Conservation (phyloP, 2,113 vertebrate species). For the Aspiorhynchus laticeps region DNA sequence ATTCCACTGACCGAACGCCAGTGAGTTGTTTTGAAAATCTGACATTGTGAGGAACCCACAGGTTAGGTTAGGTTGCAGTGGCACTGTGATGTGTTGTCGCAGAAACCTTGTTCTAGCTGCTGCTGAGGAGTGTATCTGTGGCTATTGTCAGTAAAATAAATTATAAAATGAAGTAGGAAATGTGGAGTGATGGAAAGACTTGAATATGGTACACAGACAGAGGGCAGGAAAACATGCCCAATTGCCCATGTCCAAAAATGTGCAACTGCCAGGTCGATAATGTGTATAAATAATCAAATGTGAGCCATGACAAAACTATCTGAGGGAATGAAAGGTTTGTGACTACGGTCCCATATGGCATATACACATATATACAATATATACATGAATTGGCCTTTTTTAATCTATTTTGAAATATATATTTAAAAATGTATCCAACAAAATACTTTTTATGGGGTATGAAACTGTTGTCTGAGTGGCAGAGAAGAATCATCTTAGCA, state of each 20-base stretch:
- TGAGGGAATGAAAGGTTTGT: background rate
- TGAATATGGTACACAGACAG: background rate
- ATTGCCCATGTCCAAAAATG: background rate
- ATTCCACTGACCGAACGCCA: background rate
- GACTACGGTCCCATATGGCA: background rate
- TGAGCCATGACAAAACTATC: background rate
- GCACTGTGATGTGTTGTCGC: slow-evolving; percentile 6
- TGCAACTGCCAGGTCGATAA: background rate
- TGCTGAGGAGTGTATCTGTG: background rate
- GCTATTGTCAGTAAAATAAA: background rate
- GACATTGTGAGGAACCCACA: slow-evolving; percentile 10
- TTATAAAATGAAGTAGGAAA: background rate
- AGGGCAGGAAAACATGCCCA: background rate
- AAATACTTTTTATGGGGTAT: no score
- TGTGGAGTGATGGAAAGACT: slow-evolving; percentile 7
- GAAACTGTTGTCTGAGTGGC: no score
- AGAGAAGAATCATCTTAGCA: no score
- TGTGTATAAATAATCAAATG: background rate
- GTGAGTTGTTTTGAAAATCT: slow-evolving; percentile 48
- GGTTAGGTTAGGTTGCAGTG: slow-evolving; percentile 27
- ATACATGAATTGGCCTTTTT: no score
- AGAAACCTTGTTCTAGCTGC: slow-evolving; percentile 32
- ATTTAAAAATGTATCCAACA: no score
- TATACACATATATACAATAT: no score
- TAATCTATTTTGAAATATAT: no score